Conservation (phyloP, 2,113 vertebrate species). For the Merops nubicus region DNA sequence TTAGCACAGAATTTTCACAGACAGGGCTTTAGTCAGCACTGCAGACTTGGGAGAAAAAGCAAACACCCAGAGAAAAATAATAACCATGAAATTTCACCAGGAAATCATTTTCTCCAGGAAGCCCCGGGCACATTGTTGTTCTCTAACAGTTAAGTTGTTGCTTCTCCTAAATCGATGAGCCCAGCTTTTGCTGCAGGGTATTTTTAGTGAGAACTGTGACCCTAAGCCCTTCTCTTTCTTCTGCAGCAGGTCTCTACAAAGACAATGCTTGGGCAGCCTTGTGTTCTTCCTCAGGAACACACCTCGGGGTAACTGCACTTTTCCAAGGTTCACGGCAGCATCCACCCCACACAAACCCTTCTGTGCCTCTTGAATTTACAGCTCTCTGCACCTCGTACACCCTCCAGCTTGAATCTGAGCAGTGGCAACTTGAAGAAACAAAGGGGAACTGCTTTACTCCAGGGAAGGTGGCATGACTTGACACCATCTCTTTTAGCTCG, state of each 20-base stretch:
- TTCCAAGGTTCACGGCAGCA: background rate
- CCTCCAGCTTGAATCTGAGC: background rate
- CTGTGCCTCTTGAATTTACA: background rate
- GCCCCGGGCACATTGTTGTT: background rate
- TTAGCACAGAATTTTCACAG: background rate
- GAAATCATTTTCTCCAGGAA: background rate
- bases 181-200: background rate
- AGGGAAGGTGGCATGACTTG: background rate
- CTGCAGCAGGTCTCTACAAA: background rate
- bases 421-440: fast-evolving
- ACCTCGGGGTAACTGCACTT: background rate
- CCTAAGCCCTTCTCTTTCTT: background rate
- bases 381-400: background rate
- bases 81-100: background rate
- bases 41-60: background rate
- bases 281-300: background rate
- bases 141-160: background rate
- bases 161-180: background rate
- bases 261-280: background rate
- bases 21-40: background rate
- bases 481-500: background rate
- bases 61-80: background rate
- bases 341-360: background rate
- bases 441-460: background rate
- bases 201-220: background rate